Evolutionary conservation across 2,888 invertebrate genomes (phyloP), one percentile per base, ranked within the genome.

Genomic region (Diarsia dahlii): DNA sequence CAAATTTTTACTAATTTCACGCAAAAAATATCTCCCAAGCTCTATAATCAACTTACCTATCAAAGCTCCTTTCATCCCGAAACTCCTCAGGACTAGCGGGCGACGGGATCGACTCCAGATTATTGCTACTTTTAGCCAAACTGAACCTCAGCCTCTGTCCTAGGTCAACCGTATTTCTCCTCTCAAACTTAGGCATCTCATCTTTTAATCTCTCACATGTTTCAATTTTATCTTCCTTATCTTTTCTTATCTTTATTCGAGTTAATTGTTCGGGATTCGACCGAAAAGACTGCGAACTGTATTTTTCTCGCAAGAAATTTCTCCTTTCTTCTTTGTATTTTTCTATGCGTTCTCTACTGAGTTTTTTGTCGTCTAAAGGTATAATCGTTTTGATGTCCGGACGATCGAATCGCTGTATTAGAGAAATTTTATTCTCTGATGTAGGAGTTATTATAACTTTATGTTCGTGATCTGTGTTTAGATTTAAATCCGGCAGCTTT

Each of bases 211-310:
- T 90, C 52, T 92, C 94, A 56, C 91, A 92, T 0, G 90, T 89
- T 0, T 92, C 92, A 13, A 81, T 65, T 20, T 90, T 93, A 0
- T 92, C 92, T 1, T 91, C 90, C 39, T 78, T 85, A 20, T 94
- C 95, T 58, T 94, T 95, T 62, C 94, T 94, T 2, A 95, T 91
- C 77, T 95, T 96, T 12, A 96, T 94, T 66, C 96, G 90, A 0
- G 96, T 96, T 80, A 96, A 69, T 63, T 95, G 95, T 64, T 97
- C 95, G 2, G 97, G 97, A 77, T 97, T 97, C 84, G 97, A 97
- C 68, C 98, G 97, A 78, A 99, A 98, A 15, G 98, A 98, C 86
- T 98, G 98, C 1, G 98, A 98, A 82, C 98, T 98, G 92, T 98
- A 99, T 92, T 98, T 98, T 93, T 99, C 99, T 84, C 88, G 13